Evolutionary conservation across 2,888 invertebrate species (phyloP).

Genomic region (Clistopyga incitator): DNA sequence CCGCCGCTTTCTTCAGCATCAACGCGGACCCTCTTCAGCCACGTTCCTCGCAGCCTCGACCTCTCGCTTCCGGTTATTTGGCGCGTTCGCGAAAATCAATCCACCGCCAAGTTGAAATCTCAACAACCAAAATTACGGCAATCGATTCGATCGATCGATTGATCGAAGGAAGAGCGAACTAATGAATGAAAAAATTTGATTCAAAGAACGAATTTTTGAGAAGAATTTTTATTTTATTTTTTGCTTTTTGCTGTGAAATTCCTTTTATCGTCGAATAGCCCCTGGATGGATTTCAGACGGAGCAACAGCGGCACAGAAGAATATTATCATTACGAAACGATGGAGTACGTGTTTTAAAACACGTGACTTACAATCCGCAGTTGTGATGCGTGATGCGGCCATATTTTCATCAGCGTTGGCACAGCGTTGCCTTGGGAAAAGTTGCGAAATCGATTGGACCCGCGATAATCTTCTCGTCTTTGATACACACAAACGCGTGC

Average conservation of each 20-base stretch:
- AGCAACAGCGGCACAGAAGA: constrained; percentile 28
- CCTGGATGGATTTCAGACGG: constrained; percentile 19
- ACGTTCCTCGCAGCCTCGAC: constrained; percentile 76
- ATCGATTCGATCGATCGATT: no score
- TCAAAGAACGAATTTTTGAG: no score
- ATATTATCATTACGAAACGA: constrained; percentile 32
- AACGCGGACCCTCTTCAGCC: constrained; percentile 40
- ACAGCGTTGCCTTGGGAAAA: constrained; percentile 77
- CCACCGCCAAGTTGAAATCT: constrained; percentile 72
- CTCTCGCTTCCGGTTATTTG: constrained; percentile 81
- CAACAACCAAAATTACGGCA: no score
- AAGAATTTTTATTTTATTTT: no score
- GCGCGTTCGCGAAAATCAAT: constrained; percentile 78
- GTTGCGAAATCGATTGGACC: constrained; percentile 81
- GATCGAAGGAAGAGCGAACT: no score
- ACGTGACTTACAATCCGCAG: constrained; percentile 36
- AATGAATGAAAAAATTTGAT: no score
- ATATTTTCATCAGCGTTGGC: constrained; percentile 63
- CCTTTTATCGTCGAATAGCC: constrained; percentile 42
- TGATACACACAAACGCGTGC: constrained; percentile 64
- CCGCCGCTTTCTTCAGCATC: constrained; percentile 23
- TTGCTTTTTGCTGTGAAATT: constrained; percentile 41
- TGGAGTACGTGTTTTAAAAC: constrained; percentile 36
- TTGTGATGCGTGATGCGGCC: constrained; percentile 37
- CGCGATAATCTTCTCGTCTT: constrained; percentile 76